phyloP scores from a whole-genome alignment of 2,113 vertebrate genomes.

The Oxyruncus cristatus region DNA sequence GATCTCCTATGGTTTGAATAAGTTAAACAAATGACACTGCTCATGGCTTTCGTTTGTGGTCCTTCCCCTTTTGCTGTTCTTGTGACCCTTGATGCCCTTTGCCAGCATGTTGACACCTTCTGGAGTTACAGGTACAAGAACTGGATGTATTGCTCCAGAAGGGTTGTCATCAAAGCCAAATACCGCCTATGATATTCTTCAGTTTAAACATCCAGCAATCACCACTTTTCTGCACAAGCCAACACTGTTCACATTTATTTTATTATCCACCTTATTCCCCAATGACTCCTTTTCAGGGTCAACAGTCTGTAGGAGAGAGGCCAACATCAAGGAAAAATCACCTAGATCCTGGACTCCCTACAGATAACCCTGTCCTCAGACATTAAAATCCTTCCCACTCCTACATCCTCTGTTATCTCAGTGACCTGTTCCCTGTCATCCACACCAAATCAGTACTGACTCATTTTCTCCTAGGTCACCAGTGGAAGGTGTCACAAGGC shows the following conservation, averaged over 20 bases:
- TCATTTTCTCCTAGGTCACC: background rate
- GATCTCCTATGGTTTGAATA: background rate
- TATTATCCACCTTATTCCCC: background rate
- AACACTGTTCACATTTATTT: background rate
- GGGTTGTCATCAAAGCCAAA: background rate
- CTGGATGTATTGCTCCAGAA: background rate
- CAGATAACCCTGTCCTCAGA: background rate
- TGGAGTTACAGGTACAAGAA: background rate
- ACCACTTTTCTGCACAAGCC: background rate
- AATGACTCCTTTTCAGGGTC: background rate
- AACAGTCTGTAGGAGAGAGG: background rate
- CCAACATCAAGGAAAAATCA: background rate
- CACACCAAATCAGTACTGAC: background rate
- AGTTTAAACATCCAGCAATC: background rate
- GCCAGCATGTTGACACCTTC: background rate
- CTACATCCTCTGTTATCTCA: background rate
- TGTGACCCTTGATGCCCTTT: background rate
- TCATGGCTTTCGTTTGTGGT: background rate
- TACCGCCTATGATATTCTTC: background rate
- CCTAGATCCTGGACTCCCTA: fast-evolving
- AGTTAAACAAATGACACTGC: background rate
- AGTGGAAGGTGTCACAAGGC: background rate
- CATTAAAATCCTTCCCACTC: background rate
- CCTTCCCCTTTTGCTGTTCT: background rate
- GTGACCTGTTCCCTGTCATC: background rate